These are phyloP conservation scores for Phaenicophaeus curvirostris DNA, from an alignment of 2,797 vertebrate genomes.

Conservation along the genomic window DNA sequence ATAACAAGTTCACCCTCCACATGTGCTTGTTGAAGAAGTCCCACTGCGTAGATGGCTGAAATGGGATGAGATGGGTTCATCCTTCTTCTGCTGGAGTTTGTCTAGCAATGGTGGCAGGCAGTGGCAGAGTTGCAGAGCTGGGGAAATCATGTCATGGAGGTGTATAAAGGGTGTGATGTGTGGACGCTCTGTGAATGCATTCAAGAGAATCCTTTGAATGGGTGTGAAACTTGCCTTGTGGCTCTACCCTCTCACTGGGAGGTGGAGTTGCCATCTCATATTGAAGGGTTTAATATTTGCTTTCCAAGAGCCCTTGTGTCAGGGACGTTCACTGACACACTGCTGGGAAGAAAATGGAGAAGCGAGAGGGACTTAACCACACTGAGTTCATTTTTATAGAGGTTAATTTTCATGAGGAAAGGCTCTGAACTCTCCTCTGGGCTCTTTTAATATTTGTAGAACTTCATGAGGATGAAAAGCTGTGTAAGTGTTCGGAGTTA, in stretches of 20 bases:
- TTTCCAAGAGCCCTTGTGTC: neutral
- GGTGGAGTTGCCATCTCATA: neutral
- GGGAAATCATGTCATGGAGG: neutral
- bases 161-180: neutral
- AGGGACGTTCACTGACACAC: neutral
- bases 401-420: neutral
- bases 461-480: conserved; percentile 4
- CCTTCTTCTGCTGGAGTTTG: neutral
- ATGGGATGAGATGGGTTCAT: neutral
- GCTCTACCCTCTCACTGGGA: neutral
- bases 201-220: neutral
- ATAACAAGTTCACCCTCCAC: accelerated
- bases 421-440: neutral
- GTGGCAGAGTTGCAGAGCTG: neutral
- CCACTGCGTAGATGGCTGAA: neutral
- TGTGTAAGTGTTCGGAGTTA: neutral
- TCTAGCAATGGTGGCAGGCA: neutral
- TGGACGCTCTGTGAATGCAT: neutral
- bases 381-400: neutral
- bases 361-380: neutral
- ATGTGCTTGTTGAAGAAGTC: neutral
- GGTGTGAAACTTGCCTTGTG: neutral
- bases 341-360: neutral
- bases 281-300: neutral
- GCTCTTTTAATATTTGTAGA: neutral